Conservation (phyloP, 1,140 invertebrate genomes). For the Octopus sinensis region DNA sequence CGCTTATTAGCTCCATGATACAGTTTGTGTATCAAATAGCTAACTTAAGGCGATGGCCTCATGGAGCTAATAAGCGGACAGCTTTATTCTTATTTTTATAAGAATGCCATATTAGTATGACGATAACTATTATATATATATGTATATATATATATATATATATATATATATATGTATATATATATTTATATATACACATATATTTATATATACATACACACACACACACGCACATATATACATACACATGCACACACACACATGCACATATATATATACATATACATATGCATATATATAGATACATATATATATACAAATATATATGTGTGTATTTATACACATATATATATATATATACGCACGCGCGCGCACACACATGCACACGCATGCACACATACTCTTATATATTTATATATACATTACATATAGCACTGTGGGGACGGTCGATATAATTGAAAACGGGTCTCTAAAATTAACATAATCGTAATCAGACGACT, state of each 20-base stretch:
- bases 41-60: no score
- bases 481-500: not conserved
- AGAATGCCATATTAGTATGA: not conserved
- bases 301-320: not conserved
- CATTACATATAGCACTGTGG: not conserved
- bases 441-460: not conserved
- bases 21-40: no score
- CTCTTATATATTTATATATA: not conserved
- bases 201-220: not conserved
- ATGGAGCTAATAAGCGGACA: no score
- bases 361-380: no score
- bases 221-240: not conserved
- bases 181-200: not conserved
- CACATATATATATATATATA: not conserved
- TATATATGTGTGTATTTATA: not conserved
- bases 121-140: not conserved
- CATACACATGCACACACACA: not conserved
- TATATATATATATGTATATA: not conserved
- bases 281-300: not conserved
- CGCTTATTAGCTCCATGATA: no score
- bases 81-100: not conserved
- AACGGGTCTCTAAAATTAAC: not conserved
- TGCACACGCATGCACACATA: not conserved
- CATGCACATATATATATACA: not conserved
- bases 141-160: not conserved